Base-by-base conservation (phyloP, 1,140 invertebrate genomes). In the Trichonephila clavata region DNA sequence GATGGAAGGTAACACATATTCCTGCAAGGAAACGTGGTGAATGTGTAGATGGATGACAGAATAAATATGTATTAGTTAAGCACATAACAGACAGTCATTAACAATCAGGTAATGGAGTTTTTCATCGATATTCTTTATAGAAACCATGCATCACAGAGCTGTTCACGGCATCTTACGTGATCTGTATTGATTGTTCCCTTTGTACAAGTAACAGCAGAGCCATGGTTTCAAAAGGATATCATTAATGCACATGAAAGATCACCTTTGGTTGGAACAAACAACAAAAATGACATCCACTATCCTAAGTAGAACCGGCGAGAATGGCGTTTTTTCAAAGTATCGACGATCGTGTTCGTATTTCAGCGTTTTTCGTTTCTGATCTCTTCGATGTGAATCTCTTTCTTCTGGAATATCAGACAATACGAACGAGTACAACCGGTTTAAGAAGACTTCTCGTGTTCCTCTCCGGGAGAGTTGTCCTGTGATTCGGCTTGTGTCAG, bases 401-500 rank as follows among this genome's bases (percentile, higher is more conserved):
- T 43, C 24, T 8, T 32, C 27, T 77, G 71, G 71, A 77, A 77
- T 77, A 27, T 68, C 65, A 77, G 13, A 39, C 71, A 77, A 24
- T 77, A 32, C 24, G 50, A 5, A 83, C 81, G 43, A n/a, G 8
- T 13, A 39, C 27, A 32, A 77, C 27, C 71, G 18, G 63, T 21
- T 60, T 92, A 92, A 20, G 91, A 92, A 24, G 92, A 93, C 21
- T 93, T 93, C 65, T 93, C 92, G 68, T 93, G 92, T n/a, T 88
- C 92, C 16, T 80, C 92, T 1, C 59, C 68, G 8, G 92, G 65
- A 2, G 92, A 63, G 59, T 77, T 80, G 8, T 93, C 86, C 14
- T 93, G 65, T 0, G 77, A 59, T 61, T 86, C 86, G 97, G 5
- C 95, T 99, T 98, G 95, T 98, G 97, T 91, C 13, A 93, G 65